Evolutionary conservation across 2,888 invertebrate genomes (phyloP), one percentile per base, ranked within the genome.

Genomic region (Glaucopsyche alexis): DNA sequence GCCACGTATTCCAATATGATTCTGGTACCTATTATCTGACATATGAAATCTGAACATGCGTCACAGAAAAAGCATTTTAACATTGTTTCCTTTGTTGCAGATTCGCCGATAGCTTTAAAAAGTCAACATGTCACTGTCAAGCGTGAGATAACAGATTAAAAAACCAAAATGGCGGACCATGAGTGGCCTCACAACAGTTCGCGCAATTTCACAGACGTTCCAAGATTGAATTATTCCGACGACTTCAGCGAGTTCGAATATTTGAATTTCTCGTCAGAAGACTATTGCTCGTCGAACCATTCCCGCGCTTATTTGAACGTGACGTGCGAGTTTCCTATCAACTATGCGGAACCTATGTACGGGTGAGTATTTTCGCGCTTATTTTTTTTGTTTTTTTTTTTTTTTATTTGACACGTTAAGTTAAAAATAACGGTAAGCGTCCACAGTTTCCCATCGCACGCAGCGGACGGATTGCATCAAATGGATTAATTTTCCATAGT

Each of bases 311-410:
- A 94, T 79, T 82, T 95, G 75, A 96, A 96, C 82, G 94, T 96
- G 0, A 95, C 95, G 0, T 94, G 94, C 75, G 95, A 95, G 79
- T 93, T 95, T 80, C 96, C 90, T 0, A 94, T 95, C 72, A 88
- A 90, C 70, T 94, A 95, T 83, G 95, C 95, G 0, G 90, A 94
- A 75, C 95, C 95, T 0, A 92, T 96, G 83, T 95, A 95, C 82
- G 96, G 96, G 72, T 86, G 74, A 82, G 84, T 82, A 7, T 55
- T 60, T 47, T 47, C 9, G 47, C 47, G 47, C 11, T 13, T 2
- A 47, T 47, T 47, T 47, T 29, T 47, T 47, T 47, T 29, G 29
- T 3, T 29, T 1, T 29, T 29, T 29, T 29, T 29, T 29, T 29
- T 29, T 29, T 29, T 29, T 29, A 3, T 29, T 29, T 29, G 3